Evolutionary conservation across 2,113 vertebrate species (phyloP).

Genomic region (Cariama cristata): DNA sequence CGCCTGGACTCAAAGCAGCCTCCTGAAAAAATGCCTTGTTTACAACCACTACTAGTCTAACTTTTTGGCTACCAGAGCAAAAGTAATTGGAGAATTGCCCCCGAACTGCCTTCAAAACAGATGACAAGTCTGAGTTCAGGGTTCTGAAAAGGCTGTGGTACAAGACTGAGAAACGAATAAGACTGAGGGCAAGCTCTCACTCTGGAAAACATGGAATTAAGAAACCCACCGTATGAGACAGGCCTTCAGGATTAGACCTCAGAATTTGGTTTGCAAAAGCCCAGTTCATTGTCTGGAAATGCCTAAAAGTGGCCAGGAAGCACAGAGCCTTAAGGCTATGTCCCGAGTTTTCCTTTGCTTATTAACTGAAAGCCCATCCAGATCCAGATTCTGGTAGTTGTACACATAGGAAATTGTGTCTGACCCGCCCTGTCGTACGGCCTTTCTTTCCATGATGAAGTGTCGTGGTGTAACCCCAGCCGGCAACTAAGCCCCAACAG

Average conservation of each 20-base stretch:
- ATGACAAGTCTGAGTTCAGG: background rate
- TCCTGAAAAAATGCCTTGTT: background rate
- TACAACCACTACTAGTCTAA: background rate
- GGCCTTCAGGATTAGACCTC: background rate
- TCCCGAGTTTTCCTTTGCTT: background rate
- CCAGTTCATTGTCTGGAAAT: background rate
- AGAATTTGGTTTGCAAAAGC: background rate
- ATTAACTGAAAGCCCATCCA: background rate
- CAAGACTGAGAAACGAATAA: background rate
- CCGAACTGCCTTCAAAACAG: background rate
- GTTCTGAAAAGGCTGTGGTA: background rate
- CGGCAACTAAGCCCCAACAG: background rate
- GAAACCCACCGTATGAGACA: accelerated
- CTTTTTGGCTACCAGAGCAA: background rate
- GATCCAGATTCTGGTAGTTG: background rate
- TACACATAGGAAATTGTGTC: background rate
- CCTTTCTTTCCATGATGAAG: background rate
- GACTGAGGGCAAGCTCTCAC: background rate
- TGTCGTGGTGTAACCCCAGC: background rate
- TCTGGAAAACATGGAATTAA: background rate
- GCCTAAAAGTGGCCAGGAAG: background rate
- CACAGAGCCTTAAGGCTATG: background rate
- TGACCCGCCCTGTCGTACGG: background rate
- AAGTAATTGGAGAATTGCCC: background rate
- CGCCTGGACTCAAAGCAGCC: background rate